Evolutionary conservation across 2,797 vertebrate species (phyloP), one percentile per base, ranked within the genome.

Genomic region (Catharus ustulatus): DNA sequence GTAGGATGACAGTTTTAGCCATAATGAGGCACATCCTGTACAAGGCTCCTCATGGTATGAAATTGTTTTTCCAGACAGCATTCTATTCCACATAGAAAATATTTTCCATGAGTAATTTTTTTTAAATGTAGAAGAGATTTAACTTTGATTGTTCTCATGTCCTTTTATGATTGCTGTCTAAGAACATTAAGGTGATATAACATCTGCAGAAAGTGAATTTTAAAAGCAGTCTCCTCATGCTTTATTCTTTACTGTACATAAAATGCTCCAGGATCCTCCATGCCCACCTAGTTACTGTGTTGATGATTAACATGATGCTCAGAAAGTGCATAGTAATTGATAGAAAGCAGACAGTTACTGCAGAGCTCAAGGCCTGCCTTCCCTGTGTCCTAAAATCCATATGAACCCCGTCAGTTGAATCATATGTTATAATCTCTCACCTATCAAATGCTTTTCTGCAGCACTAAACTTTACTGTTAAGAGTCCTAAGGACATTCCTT

Each of bases 81-180:
- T 91, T 91, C 82, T 90, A 76, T 84, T 91, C 69, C 59, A 76
- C 29, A 57, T 4, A 71, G 55, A 76, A 96, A 94, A 94, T 91
- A 93, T 90, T 96, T 97, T 93, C 94, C 52, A 59, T 93, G 74
- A 94, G 55, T 91, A 48, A 57, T 71, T 91, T 86, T 86, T 81
- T 62, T 76, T 2, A 63, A 94, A 75, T 42, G 63, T 67, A 49
- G 63, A 89, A 91, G 59, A 84, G 58, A 94, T 74, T 93, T 90
- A 79, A 67, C 67, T 93, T 93, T 49, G 67, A 82, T 93, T 91
- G 52, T 94, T 89, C 79, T 79, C 2, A 0, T 76, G 71, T 81
- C 83, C 76, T 84, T 93, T 84, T 92, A 64, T 36, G 55, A 74
- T 96, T 93, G 87, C 76, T 88, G 73, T 95, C 89, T 85, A 85